These are phyloP conservation scores for Triops cancriformis DNA, from an alignment of 1,140 invertebrate species.

Conservation along the genomic window DNA sequence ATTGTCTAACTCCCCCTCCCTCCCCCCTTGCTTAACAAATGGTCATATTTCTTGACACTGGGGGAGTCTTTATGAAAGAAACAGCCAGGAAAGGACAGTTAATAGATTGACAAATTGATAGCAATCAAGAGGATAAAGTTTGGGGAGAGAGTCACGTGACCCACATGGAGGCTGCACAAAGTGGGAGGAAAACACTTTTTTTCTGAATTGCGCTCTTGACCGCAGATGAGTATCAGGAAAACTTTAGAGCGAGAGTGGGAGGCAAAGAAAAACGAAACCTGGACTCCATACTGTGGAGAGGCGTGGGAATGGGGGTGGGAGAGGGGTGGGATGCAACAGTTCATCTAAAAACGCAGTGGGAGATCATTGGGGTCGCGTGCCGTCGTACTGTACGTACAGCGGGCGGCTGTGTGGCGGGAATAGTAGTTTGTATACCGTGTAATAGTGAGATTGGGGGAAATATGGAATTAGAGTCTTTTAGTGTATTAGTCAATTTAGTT, in stretches of 20 bases:
- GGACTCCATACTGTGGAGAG: neutral
- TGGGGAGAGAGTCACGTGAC: neutral
- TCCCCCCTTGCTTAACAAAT: neutral
- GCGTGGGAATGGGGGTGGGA: neutral
- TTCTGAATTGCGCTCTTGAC: neutral
- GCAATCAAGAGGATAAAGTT: neutral
- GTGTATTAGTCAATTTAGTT: no score
- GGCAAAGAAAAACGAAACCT: neutral
- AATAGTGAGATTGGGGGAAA: neutral
- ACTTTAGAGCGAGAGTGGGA: neutral
- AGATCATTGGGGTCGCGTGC: neutral
- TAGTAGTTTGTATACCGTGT: neutral
- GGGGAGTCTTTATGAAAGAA: neutral
- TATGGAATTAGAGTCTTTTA: no score
- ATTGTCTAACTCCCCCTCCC: neutral
- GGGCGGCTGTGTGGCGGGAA: neutral
- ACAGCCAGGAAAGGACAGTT: slow-evolving; percentile 1
- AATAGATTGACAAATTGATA: slow-evolving; percentile 14
- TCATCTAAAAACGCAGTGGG: neutral
- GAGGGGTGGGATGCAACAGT: neutral
- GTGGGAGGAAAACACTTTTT: neutral
- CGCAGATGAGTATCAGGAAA: neutral
- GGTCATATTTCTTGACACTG: neutral
- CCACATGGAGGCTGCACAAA: neutral
- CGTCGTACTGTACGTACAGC: neutral